Evolutionary conservation across 2,888 invertebrate species (phyloP).

Genomic region (Eulithis testata): DNA sequence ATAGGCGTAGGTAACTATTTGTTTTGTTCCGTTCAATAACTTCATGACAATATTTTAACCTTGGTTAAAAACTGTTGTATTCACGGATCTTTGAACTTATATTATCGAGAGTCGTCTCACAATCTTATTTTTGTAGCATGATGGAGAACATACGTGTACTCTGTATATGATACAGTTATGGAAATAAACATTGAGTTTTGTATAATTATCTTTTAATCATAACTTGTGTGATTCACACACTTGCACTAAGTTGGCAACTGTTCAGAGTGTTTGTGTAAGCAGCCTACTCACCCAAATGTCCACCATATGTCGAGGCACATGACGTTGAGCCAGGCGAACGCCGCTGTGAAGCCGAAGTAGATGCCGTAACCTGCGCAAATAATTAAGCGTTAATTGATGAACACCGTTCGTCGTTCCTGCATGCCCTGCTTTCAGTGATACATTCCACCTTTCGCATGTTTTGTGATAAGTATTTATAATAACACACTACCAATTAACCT

Average conservation of each 20-base stretch:
- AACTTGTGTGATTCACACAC: conserved; percentile 42
- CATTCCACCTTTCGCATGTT: conserved; percentile 1
- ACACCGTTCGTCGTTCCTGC: conserved; percentile 33
- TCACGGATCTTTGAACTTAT: too few relatives aligned
- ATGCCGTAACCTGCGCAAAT: conserved; percentile 86
- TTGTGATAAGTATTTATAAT: not conserved
- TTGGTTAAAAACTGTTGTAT: not conserved
- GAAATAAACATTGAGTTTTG: not conserved
- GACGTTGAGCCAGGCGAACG: conserved; percentile 91
- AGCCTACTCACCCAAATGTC: conserved; percentile 89
- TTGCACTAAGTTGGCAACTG: conserved; percentile 33
- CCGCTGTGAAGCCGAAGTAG: conserved; percentile 88
- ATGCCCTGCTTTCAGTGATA: conserved; percentile 20
- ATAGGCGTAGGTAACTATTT: not conserved
- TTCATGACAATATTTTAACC: not conserved
- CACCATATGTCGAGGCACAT: conserved; percentile 94
- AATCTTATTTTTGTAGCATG: too few relatives aligned
- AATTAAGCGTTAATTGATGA: conserved; percentile 54
- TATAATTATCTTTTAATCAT: conserved; percentile 20
- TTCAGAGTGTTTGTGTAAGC: conserved; percentile 50
- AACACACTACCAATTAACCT: not conserved
- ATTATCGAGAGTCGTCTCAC: too few relatives aligned
- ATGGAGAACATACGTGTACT: too few relatives aligned
- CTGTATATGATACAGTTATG: not conserved
- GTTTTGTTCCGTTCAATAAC: not conserved